Conservation (phyloP, 1,140 invertebrate genomes). For the Heterodera carotae region DNA sequence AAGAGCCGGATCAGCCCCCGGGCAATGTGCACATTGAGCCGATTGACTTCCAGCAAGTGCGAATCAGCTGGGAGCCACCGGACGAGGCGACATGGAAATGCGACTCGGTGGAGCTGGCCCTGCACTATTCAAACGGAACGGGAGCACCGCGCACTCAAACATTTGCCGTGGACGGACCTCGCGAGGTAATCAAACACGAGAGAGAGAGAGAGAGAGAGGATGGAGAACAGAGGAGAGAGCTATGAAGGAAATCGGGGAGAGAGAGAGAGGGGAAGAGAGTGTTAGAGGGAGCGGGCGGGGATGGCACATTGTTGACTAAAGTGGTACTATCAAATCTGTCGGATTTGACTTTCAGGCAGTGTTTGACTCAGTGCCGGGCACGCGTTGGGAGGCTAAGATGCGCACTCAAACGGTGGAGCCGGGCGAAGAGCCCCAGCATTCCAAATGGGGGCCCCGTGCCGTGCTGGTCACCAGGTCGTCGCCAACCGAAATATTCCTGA, state of each 20-base stretch:
- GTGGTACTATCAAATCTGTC: conserved; percentile 20
- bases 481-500: conserved; percentile 64
- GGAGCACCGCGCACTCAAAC: conserved; percentile 13
- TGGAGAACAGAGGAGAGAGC: no score
- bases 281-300: no score
- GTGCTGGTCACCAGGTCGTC: conserved; percentile 54
- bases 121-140: conserved; percentile 51
- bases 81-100: conserved; percentile 63
- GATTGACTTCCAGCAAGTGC: conserved; percentile 58
- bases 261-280: no score
- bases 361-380: conserved; percentile 54
- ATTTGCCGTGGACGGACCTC: conserved; percentile 39
- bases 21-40: conserved; percentile 57
- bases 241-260: no score
- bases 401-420: conserved; percentile 64
- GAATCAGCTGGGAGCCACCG: conserved; percentile 59
- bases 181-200: conserved; percentile 31
- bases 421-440: conserved; percentile 56
- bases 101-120: conserved; percentile 59
- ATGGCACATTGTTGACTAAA: no score
- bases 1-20: conserved; percentile 61
- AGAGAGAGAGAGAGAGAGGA: no score
- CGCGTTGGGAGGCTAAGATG: conserved; percentile 64
- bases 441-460: conserved; percentile 57
- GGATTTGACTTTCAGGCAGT: conserved; percentile 33